Base-by-base conservation (phyloP, 2,888 invertebrate genomes). In the Teleiodes luculella region DNA sequence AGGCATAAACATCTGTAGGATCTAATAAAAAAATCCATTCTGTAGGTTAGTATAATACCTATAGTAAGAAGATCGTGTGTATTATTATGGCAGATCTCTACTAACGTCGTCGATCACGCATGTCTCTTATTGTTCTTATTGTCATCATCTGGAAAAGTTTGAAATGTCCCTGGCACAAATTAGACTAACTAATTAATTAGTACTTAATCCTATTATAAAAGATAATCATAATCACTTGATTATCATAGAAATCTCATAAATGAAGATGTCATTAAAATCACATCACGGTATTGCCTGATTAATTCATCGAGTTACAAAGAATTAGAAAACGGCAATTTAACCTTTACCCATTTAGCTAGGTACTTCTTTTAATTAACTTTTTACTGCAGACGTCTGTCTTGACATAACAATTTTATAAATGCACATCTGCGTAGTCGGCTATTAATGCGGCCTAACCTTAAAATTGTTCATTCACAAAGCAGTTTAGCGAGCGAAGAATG, bases 191-290 rank as follows among this genome's bases (percentile, higher is more conserved):
- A 13, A 37, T 16, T 16, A 16, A 16, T 3, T 3, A 16, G 37
- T 16, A 16, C 13, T 37, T 16, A 14, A 37, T 13, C 7, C 37
- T 37, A 33, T n/a, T 33, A 24, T 4, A 6, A 33, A 16, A 6
- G 6, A 28, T n/a, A 24, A 13, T n/a, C 18, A n/a, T 14, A 13
- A 24, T 43, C n/a, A 13, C 24, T 28, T 28, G 43, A 13, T 43
- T 43, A 28, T 43, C 43, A 24, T 28, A 43, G 28, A 43, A 13
- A 28, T 28, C 43, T 43, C 43, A 43, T 43, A 43, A 43, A 43
- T 24, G 43, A 43, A 43, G 43, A 28, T 28, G 28, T 28, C 4
- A 43, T 28, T 43, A n/a, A 43, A 37, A 28, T 43, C 6, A 11
- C 43, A 28, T 43, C 13, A 43, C 24, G 18, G 13, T 7, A 28